Base-by-base conservation (phyloP, 64 coral and sea anemone genomes). In the Exaiptasia diaphana region DNA sequence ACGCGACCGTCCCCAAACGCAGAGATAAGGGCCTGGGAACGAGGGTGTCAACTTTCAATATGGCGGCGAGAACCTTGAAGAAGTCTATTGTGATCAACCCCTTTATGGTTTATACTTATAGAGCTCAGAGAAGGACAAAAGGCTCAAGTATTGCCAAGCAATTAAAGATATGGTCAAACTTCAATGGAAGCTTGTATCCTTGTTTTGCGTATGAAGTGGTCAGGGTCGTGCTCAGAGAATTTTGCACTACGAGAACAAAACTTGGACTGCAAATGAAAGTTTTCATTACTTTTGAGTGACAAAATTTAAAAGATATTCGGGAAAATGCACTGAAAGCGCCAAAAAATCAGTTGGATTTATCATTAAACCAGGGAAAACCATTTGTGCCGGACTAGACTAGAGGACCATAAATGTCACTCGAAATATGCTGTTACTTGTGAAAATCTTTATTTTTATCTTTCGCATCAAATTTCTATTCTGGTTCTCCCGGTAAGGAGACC, bases 121-220 rank as follows among this genome's bases (percentile, higher is more conserved):
- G 69, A 7, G 13, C 15, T 73, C 69, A 17, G 38, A 0, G 2
- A 73, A 32, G 44, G 69, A 73, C 17, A 42, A 23, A 12, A 23
- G 0, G 44, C 69, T 35, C 5, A 32, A 24, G 69, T 73, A 73
- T 32, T 73, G 38, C 41, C 38, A 73, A 27, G 69, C 69, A 30
- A 34, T 94, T 12, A 71, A 72, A 28, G 54, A 94, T 25, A 72
- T 74, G 44, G 54, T 94, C 13, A 71, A 67, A n/a, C 73, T 94
- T 11, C 63, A 85, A 20, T 94, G 91, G 91, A 89, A 50, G 45
- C 85, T 94, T 20, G 91, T 94, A 94, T 94, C 91, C 91, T 89
- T 89, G 36, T 9, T 8, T 35, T 79, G 9, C 6, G 38, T 43
- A 35, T 42, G 11, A 43, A 14, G 18, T 62, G n/a, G n/a, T 24